Evolutionary conservation across 2,888 invertebrate genomes (phyloP).

Genomic region (Cryptosula pallasiana): DNA sequence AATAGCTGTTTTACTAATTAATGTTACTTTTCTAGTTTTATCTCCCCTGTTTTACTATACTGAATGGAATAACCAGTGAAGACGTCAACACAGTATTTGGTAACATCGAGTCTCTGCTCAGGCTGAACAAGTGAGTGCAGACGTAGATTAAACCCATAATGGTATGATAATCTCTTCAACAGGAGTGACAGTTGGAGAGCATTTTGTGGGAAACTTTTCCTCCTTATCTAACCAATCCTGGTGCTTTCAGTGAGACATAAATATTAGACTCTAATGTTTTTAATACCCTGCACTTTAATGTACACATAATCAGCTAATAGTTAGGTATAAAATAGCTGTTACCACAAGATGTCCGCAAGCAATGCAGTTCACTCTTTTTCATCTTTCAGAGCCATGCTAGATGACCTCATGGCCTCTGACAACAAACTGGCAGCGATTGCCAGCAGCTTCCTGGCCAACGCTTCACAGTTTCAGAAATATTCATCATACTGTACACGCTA

Average conservation of each 20-base stretch:
- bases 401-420: not conserved
- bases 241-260: no score
- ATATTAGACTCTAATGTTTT: no score
- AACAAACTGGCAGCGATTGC: not conserved
- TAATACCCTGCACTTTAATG: no score
- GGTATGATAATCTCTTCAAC: no score
- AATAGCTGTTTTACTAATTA: not conserved
- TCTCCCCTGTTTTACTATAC: slow-evolving; percentile 3
- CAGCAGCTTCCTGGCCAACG: not conserved
- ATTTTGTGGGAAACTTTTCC: no score
- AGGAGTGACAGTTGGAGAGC: no score
- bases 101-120: not conserved
- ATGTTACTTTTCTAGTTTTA: not conserved
- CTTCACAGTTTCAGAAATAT: not conserved
- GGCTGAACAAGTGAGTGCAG: not conserved
- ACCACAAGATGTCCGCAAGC: no score
- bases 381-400: not conserved
- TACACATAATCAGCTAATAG: no score
- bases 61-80: not conserved
- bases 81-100: not conserved
- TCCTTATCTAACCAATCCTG: no score
- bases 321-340: no score
- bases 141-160: no score
- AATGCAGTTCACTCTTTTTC: no score
- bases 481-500: slow-evolving; percentile 1